Evolutionary conservation across 1,140 invertebrate genomes (phyloP), one percentile per base, ranked within the genome.

Genomic region (Hycleus phaleratus): DNA sequence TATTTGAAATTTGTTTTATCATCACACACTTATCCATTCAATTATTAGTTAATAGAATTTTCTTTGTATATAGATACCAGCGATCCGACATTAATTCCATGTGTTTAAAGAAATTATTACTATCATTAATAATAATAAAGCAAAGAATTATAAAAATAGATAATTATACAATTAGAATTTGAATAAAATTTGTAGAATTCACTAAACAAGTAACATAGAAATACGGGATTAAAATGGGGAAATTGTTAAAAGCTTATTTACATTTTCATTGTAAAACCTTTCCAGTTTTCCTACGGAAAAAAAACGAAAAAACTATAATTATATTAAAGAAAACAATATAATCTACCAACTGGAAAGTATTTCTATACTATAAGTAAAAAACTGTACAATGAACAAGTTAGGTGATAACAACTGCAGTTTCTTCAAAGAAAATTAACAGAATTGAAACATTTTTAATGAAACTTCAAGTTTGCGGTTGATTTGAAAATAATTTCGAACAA

Each of bases 21-120:
- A 52, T 53, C 51, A 53, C 51, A 53, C 51, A 53, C 51, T 53
- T 53, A 53, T 53, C 51, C 51, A 53, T 53, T 53, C 46, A 53
- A 52, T 53, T 52, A 52, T 32, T 32, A 32, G 51, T 53, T 44
- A 52, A 53, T 45, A 45, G 32, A 32, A 32, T 32, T 32, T 32
- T 32, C 7, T 32, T 32, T 32, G 7, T 32, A 32, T 2, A 32
- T 32, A 32, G 7, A 5, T 32, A 32, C 7, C 32, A 32, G 32
- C 32, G 7, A 32, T 32, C 32, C 32, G 32, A 32, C 32, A 32
- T 32, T 32, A 32, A 32, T 32, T 32, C 32, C 32, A 32, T 7
- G 7, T 32, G 32, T 32, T 32, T 32, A 32, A 32, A 32, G 32
- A 32, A 32, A 32, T 5, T 32, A 32, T 7, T 32, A 7, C 7